A percentile compares a stretch with the other conserved stretches of the same genome.
Conservation (phyloP, 1,140 invertebrate genomes). For the Cherax destructor region DNA sequence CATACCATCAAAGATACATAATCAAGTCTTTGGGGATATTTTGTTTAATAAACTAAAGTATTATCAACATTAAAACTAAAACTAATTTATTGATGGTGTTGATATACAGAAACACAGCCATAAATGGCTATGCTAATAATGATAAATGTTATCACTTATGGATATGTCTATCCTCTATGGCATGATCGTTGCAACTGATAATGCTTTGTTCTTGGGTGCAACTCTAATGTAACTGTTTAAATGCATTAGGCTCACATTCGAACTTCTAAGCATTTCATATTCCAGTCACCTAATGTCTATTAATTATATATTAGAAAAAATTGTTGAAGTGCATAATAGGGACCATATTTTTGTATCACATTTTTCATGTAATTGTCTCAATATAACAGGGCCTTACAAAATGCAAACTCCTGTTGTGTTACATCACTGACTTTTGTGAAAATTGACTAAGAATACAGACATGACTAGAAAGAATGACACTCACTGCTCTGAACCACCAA, state of each 20-base stretch:
- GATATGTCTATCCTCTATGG: neutral
- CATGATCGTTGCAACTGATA: neutral
- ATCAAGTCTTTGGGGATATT: neutral
- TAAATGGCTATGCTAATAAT: neutral
- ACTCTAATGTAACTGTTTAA: neutral
- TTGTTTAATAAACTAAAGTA: neutral
- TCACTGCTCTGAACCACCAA: slow-evolving; percentile 29
- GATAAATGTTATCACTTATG: neutral
- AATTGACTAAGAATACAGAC: slow-evolving; percentile 62
- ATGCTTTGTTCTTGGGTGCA: neutral
- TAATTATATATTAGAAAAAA: neutral
- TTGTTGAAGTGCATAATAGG: neutral
- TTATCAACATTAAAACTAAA: neutral
- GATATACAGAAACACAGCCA: neutral
- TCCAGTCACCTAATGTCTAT: neutral
- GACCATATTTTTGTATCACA: neutral
- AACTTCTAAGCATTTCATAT: neutral
- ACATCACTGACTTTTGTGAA: slow-evolving; percentile 52
- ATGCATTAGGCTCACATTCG: neutral
- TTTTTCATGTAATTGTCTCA: neutral
- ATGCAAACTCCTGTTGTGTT: slow-evolving; percentile 12
- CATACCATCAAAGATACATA: slow-evolving; percentile 53
- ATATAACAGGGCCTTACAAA: neutral
- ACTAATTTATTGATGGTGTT: neutral
- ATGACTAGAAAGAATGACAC: slow-evolving; percentile 67